Evolutionary conservation across 2,113 vertebrate genomes (phyloP).

Genomic region (Hippoglossus stenolepis): DNA sequence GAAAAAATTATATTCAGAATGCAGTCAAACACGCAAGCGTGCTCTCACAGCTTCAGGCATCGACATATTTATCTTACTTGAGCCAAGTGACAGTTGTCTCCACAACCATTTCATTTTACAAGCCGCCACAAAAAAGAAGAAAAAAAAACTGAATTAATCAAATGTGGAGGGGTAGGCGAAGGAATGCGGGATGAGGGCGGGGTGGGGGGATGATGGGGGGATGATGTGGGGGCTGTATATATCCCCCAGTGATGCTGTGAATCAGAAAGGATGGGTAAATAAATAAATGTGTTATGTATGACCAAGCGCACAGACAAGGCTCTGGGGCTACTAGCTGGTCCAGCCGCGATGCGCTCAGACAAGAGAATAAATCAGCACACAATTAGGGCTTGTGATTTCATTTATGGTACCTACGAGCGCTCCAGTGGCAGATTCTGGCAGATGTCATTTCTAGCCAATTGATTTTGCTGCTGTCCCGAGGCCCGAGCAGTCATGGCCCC

Average conservation of each 20-base stretch:
- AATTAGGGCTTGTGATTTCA: constrained; percentile 86
- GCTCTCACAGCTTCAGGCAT: constrained; percentile 65
- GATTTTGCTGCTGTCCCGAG: constrained; percentile 83
- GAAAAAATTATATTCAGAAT: constrained; percentile 46
- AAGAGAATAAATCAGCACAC: constrained; percentile 86
- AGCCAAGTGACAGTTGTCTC: constrained; percentile 82
- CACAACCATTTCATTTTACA: constrained; percentile 80
- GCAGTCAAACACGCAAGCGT: constrained; percentile 48
- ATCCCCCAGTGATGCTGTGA: constrained; percentile 72
- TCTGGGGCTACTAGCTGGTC: constrained; percentile 70
- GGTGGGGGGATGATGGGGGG: neutral
- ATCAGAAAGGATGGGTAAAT: constrained; percentile 75
- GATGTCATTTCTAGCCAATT: constrained; percentile 88
- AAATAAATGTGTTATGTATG: constrained; percentile 84
- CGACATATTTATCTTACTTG: constrained; percentile 83
- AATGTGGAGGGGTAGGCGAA: constrained; percentile 55
- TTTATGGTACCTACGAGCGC: constrained; percentile 83
- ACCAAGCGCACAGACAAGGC: constrained; percentile 71
- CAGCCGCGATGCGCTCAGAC: constrained; percentile 76
- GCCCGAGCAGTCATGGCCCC: constrained; percentile 73
- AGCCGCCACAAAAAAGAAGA: constrained; percentile 29
- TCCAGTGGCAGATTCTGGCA: constrained; percentile 81
- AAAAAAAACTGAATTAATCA: constrained; percentile 74
- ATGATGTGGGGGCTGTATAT: constrained; percentile 23
- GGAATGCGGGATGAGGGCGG: constrained; percentile 34